These are phyloP conservation scores for Lagria hirta DNA, from an alignment of 2,888 invertebrate genomes.

Conservation along the genomic window DNA sequence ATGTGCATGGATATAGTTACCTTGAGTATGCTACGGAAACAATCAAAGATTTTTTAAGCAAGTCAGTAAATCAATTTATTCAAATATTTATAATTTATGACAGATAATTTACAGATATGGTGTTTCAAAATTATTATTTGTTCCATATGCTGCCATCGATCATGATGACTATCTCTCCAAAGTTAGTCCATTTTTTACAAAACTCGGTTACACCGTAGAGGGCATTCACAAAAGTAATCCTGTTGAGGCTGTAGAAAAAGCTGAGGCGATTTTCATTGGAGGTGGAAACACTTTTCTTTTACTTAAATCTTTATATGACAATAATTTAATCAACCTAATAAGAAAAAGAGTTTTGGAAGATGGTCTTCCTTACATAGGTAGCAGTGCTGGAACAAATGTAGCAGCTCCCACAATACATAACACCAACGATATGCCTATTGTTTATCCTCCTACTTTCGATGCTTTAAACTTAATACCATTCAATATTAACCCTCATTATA, in stretches of 20 bases:
- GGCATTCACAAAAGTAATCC: slow-evolving; percentile 66
- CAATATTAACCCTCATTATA: slow-evolving; percentile 84
- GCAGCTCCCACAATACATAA: slow-evolving; percentile 78
- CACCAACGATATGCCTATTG: slow-evolving; percentile 88
- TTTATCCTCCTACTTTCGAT: slow-evolving; percentile 72
- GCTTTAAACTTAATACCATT: slow-evolving; percentile 75
- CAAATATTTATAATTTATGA: slow-evolving; percentile 3
- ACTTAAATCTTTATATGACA: slow-evolving; percentile 69
- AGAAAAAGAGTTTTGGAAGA: slow-evolving; percentile 63
- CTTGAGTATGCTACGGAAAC: slow-evolving; percentile 69
- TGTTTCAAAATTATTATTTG: slow-evolving; percentile 66
- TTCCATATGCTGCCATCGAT: slow-evolving; percentile 73
- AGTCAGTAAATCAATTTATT: slow-evolving; percentile 56
- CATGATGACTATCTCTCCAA: slow-evolving; percentile 66
- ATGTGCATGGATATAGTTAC: slow-evolving; percentile 65
- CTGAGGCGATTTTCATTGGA: slow-evolving; percentile 74
- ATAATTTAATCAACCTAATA: slow-evolving; percentile 65
- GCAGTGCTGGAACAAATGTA: slow-evolving; percentile 83
- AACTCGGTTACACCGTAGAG: slow-evolving; percentile 66
- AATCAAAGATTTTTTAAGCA: slow-evolving; percentile 61
- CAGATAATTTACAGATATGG: slow-evolving; percentile 59
- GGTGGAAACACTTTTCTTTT: slow-evolving; percentile 82
- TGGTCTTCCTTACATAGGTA: slow-evolving; percentile 72
- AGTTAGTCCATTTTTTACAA: slow-evolving; percentile 60
- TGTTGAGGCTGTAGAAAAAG: slow-evolving; percentile 58